Base-by-base conservation (phyloP, 2,797 vertebrate genomes). In the Helostoma temminkii region DNA sequence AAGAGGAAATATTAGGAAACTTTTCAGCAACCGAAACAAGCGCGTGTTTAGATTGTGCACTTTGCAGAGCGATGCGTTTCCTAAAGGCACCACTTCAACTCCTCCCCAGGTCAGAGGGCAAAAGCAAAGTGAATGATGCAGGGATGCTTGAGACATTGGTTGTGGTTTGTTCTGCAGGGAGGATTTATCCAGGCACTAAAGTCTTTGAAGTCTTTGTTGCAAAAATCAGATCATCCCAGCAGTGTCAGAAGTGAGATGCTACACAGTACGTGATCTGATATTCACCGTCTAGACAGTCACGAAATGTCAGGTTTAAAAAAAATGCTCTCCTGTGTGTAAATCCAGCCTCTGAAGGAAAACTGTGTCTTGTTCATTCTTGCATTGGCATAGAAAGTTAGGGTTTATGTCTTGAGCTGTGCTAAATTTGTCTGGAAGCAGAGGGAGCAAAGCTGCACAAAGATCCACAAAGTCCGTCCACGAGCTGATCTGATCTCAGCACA, bases 151-250 rank as follows among this genome's bases (percentile, higher is more conserved):
- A 60, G 47, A 54, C 65, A 58, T 3, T 0, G 39, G 4, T 2
- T 63, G 8, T 14, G 36, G 39, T 64, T 61, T 50, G 21, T 36
- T 68, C 62, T 50, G 30, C 24, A 6, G 11, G 22, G 49, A 28
- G 54, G 71, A 81, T 83, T 81, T 11, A 67, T 68, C 67, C 68
- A 66, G 45, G 74, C 56, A 70, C 69, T 78, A 79, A 76, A 85
- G 66, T 79, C 57, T 76, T 59, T 28, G 21, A 67, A 59, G 53
- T 46, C 30, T 85, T 82, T 70, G 79, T 66, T 66, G 32, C 19
- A 59, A 52, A 80, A 66, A 74, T 78, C 66, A 60, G 71, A 74
- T 79, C 41, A 64, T 61, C 48, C 64, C 28, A 0, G 43, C 53
- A 16, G 32, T 55, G 41, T 70, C 37, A 71, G 32, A 76, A 53